Evolutionary conservation across 2,113 vertebrate genomes (phyloP).

Genomic region (Ifrita kowaldi): DNA sequence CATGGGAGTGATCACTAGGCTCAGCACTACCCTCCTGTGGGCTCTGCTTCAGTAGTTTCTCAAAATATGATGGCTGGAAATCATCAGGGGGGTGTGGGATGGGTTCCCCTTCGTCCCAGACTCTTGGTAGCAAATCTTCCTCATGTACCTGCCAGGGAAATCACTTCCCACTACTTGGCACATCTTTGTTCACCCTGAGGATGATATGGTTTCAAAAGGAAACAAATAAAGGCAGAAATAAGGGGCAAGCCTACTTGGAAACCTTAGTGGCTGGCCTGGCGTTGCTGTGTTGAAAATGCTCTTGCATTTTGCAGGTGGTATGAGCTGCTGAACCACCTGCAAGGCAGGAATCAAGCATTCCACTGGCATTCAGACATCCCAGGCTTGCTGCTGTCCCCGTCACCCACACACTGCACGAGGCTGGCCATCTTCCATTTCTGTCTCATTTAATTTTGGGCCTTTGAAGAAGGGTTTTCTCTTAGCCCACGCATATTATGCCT

Average conservation of each 20-base stretch:
- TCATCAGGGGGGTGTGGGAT: background rate
- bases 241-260: background rate
- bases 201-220: background rate
- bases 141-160: background rate
- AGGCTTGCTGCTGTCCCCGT: background rate
- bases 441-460: background rate
- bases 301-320: background rate
- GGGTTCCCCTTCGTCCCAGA: background rate
- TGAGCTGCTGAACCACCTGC: background rate
- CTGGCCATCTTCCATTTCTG: background rate
- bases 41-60: background rate
- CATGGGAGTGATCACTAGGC: background rate
- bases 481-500: background rate
- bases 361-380: background rate
- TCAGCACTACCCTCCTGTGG: background rate
- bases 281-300: accelerated
- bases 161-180: background rate
- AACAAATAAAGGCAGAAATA: background rate
- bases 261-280: background rate
- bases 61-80: background rate
- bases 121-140: background rate
- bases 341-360: background rate
- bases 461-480: background rate
- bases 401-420: background rate
- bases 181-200: background rate